Conservation (phyloP, 2,888 invertebrate genomes). For the Troilus luridus region DNA sequence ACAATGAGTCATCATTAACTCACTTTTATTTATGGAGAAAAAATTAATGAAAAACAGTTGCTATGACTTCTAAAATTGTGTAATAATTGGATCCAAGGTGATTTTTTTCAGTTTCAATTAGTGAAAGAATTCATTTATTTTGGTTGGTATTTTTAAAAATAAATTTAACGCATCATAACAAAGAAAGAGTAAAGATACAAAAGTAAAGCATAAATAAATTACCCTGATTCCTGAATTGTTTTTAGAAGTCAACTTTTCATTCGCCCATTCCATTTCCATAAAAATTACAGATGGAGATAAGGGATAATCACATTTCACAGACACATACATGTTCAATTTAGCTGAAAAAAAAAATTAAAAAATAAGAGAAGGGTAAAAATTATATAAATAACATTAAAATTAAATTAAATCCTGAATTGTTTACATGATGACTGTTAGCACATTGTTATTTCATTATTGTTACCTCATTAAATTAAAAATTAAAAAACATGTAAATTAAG, state of each 20-base stretch:
- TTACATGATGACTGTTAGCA: neutral
- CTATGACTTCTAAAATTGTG: no score
- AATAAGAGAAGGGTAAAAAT: neutral
- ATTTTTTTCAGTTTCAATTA: no score
- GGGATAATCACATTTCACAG: conserved; percentile 88
- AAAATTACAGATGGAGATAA: conserved; percentile 83
- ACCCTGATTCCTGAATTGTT: conserved; percentile 82
- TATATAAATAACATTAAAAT: neutral
- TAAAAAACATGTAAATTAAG: no score
- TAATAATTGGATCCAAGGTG: no score
- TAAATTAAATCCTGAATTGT: neutral
- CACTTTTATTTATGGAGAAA: no score
- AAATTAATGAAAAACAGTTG: no score
- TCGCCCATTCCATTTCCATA: conserved; percentile 80
- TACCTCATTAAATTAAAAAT: no score
- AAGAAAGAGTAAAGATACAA: neutral
- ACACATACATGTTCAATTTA: conserved; percentile 82
- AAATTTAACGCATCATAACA: neutral
- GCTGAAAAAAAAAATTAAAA: conserved; percentile 71
- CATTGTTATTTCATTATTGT: neutral
- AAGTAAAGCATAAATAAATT: conserved; percentile 60
- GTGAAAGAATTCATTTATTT: no score
- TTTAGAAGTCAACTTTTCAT: conserved; percentile 71
- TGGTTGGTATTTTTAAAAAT: neutral
- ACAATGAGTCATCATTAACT: no score